Conservation (phyloP, 2,797 vertebrate genomes). For the Muscicapa comitata region DNA sequence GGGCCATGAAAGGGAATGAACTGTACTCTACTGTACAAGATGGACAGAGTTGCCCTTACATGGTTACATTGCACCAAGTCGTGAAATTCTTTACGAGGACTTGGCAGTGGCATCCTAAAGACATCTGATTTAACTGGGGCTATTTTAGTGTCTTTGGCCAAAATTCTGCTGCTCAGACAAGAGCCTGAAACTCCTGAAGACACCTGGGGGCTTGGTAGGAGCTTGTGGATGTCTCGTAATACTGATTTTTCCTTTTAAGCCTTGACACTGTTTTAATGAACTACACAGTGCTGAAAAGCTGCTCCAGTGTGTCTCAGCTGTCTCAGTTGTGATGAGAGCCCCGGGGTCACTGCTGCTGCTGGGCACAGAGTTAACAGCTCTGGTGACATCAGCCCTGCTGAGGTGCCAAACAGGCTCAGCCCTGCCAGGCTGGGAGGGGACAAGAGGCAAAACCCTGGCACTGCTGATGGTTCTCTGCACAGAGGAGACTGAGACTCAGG, state of each 20-base stretch:
- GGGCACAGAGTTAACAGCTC: neutral
- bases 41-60: slow-evolving; percentile 69
- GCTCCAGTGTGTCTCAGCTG: neutral
- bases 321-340: neutral
- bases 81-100: slow-evolving; percentile 60
- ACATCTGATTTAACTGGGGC: slow-evolving; percentile 30
- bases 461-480: accelerated
- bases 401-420: neutral
- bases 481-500: neutral
- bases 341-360: neutral
- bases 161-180: neutral
- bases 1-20: slow-evolving; percentile 72
- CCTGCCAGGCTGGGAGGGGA: neutral
- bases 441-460: neutral
- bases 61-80: slow-evolving; percentile 66
- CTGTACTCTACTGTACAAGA: slow-evolving; percentile 48
- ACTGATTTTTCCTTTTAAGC: neutral
- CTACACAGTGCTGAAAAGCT: neutral
- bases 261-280: neutral
- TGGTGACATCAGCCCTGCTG: neutral
- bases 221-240: neutral
- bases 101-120: slow-evolving; percentile 62
- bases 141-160: slow-evolving; percentile 38
- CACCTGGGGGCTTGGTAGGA: neutral
- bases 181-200: neutral